These are phyloP conservation scores for Dynastes grantii DNA, from an alignment of 2,888 invertebrate genomes.

Conservation along the genomic window DNA sequence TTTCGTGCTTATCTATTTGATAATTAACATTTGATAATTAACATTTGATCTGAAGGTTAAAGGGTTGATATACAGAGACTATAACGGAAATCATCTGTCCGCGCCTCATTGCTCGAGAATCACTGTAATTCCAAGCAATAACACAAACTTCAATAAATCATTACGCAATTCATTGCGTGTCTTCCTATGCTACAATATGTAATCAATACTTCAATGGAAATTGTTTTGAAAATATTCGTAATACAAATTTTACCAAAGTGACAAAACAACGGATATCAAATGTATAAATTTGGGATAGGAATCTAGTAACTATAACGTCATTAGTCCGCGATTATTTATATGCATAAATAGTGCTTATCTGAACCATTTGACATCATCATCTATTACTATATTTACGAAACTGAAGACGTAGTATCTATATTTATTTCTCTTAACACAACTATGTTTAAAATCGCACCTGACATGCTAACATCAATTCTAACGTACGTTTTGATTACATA, in stretches of 20 bases:
- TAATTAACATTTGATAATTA: constrained; percentile 38
- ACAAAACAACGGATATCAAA: background rate
- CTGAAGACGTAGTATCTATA: background rate
- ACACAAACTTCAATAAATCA: background rate
- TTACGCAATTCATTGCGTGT: background rate
- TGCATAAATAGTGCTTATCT: constrained; percentile 13
- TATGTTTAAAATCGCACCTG: constrained; percentile 27
- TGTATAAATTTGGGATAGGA: background rate
- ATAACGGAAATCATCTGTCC: constrained; percentile 1
- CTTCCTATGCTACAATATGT: background rate
- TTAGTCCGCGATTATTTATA: background rate
- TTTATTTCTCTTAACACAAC: constrained; percentile 24
- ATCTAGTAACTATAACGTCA: constrained; percentile 2
- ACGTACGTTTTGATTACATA: constrained; percentile 1
- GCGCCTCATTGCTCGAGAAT: background rate
- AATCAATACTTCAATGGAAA: background rate
- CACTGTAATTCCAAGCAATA: background rate
- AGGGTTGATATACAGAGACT: background rate
- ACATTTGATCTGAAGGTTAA: constrained; percentile 31
- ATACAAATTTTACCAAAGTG: too few species aligned
- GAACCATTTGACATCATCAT: constrained; percentile 25
- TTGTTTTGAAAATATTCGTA: too few species aligned
- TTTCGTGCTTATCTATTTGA: constrained; percentile 12
- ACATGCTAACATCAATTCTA: constrained; percentile 8
- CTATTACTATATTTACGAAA: constrained; percentile 10